Percentiles rank a stretch among this genome's conserved stretches.
phyloP scores from a whole-genome alignment of 2,797 vertebrate species.

The Pipistrellus pipistrellus region DNA sequence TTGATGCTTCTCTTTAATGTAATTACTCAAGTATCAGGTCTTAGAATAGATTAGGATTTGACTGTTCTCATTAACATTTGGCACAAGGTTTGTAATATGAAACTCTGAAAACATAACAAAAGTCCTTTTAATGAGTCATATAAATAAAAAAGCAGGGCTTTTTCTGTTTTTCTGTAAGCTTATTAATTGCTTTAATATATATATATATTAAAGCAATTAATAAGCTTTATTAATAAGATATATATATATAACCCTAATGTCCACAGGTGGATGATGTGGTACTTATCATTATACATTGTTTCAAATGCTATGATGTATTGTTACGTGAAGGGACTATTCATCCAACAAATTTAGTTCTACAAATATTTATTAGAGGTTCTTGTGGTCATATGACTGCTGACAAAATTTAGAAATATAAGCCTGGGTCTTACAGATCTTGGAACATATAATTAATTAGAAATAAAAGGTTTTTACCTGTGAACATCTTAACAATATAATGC shows the following conservation, averaged over 20 bases:
- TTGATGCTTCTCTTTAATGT: slow-evolving; percentile 50
- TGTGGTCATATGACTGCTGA: background rate
- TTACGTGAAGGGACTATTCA: background rate
- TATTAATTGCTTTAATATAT: background rate
- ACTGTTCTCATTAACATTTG: slow-evolving; percentile 19
- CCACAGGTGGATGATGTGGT: background rate
- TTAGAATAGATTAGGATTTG: slow-evolving; percentile 15
- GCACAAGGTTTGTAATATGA: background rate
- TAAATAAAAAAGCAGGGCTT: background rate
- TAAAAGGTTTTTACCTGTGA: background rate
- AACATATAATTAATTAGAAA: background rate
- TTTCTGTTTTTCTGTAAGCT: slow-evolving; percentile 10
- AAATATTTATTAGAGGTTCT: background rate
- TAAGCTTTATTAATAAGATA: no score
- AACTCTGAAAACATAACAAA: slow-evolving; percentile 19
- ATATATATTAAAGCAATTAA: no score
- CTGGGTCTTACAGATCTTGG: background rate
- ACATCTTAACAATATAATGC: background rate
- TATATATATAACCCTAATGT: background rate
- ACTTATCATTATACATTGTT: background rate
- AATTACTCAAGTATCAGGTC: slow-evolving; percentile 65
- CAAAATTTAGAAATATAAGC: background rate
- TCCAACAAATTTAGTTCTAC: background rate
- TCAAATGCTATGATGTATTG: background rate
- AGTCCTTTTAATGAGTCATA: background rate